Base-by-base conservation (phyloP, 1,140 invertebrate genomes). In the Tetragonula clypearis region DNA sequence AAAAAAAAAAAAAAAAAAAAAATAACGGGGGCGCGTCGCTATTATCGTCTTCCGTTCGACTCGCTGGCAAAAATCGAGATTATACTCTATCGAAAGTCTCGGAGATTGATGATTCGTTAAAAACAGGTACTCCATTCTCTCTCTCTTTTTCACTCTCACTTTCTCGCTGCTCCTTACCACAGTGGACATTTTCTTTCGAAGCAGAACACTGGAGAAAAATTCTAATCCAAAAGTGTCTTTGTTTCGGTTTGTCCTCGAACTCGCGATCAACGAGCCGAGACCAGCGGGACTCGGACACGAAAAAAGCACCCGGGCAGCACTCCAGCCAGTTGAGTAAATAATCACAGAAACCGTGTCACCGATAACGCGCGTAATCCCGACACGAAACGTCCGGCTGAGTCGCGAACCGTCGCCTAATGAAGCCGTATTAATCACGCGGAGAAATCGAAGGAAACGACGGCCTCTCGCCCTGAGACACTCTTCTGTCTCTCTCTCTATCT, bases 321-420 rank as follows among this genome's bases (percentile, higher is more conserved):
- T 68, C 60, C 53, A 78, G 66, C 82, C 88, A 89, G 84, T 90
- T 90, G 88, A 90, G 85, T 81, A 90, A 90, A 89, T 87, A 87
- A 89, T 90, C 88, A 80, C 87, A 82, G 69, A 84, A 88, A 73
- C 62, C 76, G 69, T 72, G 79, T 84, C 82, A 77, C 75, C 77
- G 87, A 81, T 88, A 88, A 82, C 56, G 78, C 56, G 81, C 66
- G 65, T 85, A 86, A 86, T 82, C 73, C 69, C 71, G 66, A 30
- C 62, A 62, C 65, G 19, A 49, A 65, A 78, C 58, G n/a, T 71
- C 41, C 66, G 41, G 30, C 75, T 17, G 41, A 49, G 41, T 41
- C 56, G 82, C 35, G 60, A 82, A 26, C 55, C 60, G 68, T 49
- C 69, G 56, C 41, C 30, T 78, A 78, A 83, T 60, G 74, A 78